Evolutionary conservation across 1,140 invertebrate genomes (phyloP).

Genomic region (Mizuhopecten yessoensis): DNA sequence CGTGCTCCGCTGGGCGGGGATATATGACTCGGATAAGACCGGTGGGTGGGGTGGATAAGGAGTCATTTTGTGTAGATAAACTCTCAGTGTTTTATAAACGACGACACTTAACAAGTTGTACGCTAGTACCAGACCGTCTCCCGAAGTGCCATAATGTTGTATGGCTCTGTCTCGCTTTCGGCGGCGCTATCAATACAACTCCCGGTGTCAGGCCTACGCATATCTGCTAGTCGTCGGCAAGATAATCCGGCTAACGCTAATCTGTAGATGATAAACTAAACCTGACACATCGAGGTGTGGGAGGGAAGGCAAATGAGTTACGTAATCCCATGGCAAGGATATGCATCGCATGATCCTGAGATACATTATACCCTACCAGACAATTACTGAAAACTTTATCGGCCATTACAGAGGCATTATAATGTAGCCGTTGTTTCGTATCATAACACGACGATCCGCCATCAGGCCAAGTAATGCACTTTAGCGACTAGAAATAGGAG

Average conservation of each 20-base stretch:
- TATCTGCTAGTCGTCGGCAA: constrained; percentile 4
- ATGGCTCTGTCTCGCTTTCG: neutral
- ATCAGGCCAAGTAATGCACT: constrained; percentile 25
- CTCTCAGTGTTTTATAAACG: neutral
- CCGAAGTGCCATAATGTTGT: neutral
- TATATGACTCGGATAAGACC: neutral
- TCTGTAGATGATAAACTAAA: neutral
- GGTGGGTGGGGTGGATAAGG: neutral
- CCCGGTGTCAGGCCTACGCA: neutral
- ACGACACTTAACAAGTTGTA: neutral
- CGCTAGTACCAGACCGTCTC: neutral
- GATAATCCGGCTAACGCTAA: constrained; percentile 21
- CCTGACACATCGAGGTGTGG: constrained; percentile 30
- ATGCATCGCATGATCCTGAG: constrained; percentile 36
- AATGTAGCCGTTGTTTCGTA: constrained; percentile 33
- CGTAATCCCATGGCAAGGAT: constrained; percentile 5
- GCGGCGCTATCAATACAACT: neutral
- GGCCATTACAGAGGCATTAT: constrained; percentile 32
- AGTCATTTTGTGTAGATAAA: neutral
- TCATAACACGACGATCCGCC: constrained; percentile 30
- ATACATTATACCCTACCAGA: constrained; percentile 9
- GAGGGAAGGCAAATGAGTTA: constrained; percentile 1
- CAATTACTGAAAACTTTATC: constrained; percentile 33
- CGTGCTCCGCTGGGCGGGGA: neutral
- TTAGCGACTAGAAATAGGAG: constrained; percentile 30